Percentiles rank a stretch among this genome's conserved stretches.
These are phyloP conservation scores for Corvus cornix DNA, from an alignment of 2,113 vertebrate genomes.

Conservation along the genomic window DNA sequence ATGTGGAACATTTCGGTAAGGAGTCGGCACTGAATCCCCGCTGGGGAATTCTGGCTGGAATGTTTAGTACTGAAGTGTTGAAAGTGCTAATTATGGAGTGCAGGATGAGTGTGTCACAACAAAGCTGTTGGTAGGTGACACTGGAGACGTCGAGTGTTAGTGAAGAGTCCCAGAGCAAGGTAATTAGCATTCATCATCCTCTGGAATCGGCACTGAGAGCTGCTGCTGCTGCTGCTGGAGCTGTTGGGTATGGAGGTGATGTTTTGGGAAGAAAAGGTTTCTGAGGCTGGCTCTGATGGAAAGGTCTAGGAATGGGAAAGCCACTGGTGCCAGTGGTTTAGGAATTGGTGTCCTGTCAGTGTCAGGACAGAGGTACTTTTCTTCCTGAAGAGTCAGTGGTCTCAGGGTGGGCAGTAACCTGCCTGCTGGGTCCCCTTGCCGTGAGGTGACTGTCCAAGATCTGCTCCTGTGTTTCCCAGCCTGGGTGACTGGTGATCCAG, in stretches of 20 bases:
- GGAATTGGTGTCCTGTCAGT: background rate
- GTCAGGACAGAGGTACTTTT: background rate
- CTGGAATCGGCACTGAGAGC: background rate
- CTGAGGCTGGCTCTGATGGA: background rate
- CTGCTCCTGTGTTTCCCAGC: background rate
- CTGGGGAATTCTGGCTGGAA: background rate
- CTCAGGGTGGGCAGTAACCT: background rate
- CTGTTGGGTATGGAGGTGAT: background rate
- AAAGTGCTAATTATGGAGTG: background rate
- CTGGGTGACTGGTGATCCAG: rapidly evolving
- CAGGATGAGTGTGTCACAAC: background rate
- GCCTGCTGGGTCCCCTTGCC: background rate
- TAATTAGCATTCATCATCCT: background rate
- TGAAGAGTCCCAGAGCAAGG: background rate
- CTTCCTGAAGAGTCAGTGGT: background rate
- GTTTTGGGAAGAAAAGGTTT: background rate
- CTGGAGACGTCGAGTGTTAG: rapidly evolving
- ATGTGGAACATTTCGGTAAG: slow-evolving; percentile 82
- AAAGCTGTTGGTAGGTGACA: background rate
- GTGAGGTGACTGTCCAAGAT: rapidly evolving
- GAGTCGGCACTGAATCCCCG: rapidly evolving
- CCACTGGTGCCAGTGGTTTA: background rate
- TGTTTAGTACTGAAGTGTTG: background rate
- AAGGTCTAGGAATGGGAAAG: background rate
- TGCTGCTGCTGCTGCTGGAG: background rate